Percentiles rank a stretch among this genome's conserved stretches.
phyloP scores from a whole-genome alignment of 2,888 invertebrate species.

The Caenorhabditis parvicauda region DNA sequence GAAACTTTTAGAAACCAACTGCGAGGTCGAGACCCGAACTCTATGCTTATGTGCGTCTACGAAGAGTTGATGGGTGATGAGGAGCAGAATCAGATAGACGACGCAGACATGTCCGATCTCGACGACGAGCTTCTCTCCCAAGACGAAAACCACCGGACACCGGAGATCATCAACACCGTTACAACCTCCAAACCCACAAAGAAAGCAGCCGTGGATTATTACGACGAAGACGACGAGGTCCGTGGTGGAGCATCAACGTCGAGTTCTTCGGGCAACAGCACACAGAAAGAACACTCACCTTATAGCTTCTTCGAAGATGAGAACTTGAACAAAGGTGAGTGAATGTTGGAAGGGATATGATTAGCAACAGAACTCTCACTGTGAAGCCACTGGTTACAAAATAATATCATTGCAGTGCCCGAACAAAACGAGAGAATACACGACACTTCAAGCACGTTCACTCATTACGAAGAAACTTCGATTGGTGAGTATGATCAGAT shows the following conservation, averaged over 20 bases:
- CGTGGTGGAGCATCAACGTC: conserved; percentile 25
- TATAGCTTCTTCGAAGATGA: conserved; percentile 25
- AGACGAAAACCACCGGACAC: conserved; percentile 7
- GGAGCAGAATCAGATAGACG: conserved; percentile 47
- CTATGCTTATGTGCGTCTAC: conserved; percentile 48
- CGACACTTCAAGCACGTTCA: too few relatives aligned
- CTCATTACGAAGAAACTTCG: too few relatives aligned
- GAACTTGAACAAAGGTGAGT: too few relatives aligned
- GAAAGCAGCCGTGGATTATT: conserved; percentile 31
- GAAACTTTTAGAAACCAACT: conserved; percentile 33
- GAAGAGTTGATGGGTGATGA: conserved; percentile 60
- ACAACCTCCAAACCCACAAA: too few relatives aligned
- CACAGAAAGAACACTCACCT: conserved; percentile 35
- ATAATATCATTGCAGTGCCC: too few relatives aligned
- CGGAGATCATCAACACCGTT: conserved; percentile 23
- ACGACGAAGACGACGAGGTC: conserved; percentile 18
- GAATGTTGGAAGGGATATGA: too few relatives aligned
- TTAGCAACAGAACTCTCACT: too few relatives aligned
- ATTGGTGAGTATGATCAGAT: too few relatives aligned
- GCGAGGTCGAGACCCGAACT: conserved; percentile 37
- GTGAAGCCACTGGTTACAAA: too few relatives aligned
- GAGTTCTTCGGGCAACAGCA: conserved; percentile 39
- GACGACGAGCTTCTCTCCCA: conserved; percentile 21
- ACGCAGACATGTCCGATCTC: conserved; percentile 27
- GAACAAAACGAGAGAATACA: too few relatives aligned